Percentiles rank a stretch among this genome's conserved stretches.
Conservation (phyloP, 2,888 invertebrate species). For the Acleris laterana region DNA sequence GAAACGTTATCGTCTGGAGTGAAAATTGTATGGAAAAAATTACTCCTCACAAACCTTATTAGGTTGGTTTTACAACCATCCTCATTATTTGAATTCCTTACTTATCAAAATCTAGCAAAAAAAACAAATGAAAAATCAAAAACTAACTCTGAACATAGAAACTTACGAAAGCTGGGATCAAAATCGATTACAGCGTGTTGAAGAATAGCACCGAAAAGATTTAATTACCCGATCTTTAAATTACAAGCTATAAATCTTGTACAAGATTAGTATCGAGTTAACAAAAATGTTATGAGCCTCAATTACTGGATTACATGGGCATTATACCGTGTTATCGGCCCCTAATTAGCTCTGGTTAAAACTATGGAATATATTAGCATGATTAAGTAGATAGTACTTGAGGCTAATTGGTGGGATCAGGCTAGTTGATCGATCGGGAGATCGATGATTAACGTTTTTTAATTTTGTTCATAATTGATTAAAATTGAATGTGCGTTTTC, state of each 20-base stretch:
- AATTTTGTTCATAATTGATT: background rate
- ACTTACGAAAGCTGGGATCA: no score
- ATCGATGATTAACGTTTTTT: background rate
- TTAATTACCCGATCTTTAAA: slow-evolving; percentile 22
- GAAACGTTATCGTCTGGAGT: no score
- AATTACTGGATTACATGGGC: slow-evolving; percentile 50
- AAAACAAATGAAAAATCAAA: no score
- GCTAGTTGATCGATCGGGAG: background rate
- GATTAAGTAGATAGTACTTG: slow-evolving; percentile 6
- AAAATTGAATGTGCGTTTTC: no score
- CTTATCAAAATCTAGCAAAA: no score
- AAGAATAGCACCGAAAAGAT: background rate
- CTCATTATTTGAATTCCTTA: no score
- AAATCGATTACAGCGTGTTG: no score
- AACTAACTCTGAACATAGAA: no score
- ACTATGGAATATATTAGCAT: slow-evolving; percentile 3
- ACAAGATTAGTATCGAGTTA: slow-evolving; percentile 33
- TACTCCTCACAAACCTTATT: no score
- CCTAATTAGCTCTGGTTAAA: slow-evolving; percentile 49
- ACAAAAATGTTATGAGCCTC: slow-evolving; percentile 37
- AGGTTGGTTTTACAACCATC: no score
- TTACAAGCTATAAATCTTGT: slow-evolving; percentile 40
- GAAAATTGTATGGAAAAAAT: no score
- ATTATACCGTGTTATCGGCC: slow-evolving; percentile 50
- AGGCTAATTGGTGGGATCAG: background rate